Evolutionary conservation across 2,888 invertebrate species (phyloP).

Genomic region (Agrypnus murinus): DNA sequence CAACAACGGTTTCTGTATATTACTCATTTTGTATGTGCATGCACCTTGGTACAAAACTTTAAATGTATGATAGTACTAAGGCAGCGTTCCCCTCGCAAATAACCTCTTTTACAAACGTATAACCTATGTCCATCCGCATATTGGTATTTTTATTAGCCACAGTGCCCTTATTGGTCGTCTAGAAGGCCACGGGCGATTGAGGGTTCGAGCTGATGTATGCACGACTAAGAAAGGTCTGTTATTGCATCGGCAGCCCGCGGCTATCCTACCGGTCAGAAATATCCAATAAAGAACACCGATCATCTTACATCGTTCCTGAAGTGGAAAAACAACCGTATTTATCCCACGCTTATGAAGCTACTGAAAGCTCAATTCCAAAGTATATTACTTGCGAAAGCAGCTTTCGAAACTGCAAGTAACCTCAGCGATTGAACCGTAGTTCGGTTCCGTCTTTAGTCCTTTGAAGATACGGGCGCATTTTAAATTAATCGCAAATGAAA

Average conservation of each 20-base stretch:
- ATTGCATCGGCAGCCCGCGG: slow-evolving; percentile 65
- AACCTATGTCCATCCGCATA: slow-evolving; percentile 67
- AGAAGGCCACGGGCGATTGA: slow-evolving; percentile 60
- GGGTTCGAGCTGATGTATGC: slow-evolving; percentile 65
- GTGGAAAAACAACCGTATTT: slow-evolving; percentile 70
- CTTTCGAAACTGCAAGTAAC: slow-evolving; percentile 45
- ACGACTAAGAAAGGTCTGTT: slow-evolving; percentile 65
- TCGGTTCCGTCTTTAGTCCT: slow-evolving; percentile 44
- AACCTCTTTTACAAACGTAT: slow-evolving; percentile 62
- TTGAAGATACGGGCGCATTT: slow-evolving; percentile 63
- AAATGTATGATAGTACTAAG: slow-evolving; percentile 7
- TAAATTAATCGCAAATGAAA: slow-evolving; percentile 69
- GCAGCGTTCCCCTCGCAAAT: slow-evolving; percentile 45
- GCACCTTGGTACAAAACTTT: slow-evolving; percentile 19
- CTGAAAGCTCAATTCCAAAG: slow-evolving; percentile 49
- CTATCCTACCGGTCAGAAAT: slow-evolving; percentile 66
- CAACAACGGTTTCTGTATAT: not conserved
- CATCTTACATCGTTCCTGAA: slow-evolving; percentile 65
- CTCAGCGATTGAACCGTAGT: slow-evolving; percentile 25
- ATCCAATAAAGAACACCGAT: slow-evolving; percentile 69
- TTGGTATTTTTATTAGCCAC: slow-evolving; percentile 64
- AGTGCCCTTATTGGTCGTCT: slow-evolving; percentile 63
- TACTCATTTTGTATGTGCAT: slow-evolving; percentile 3
- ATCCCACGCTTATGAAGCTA: slow-evolving; percentile 65
- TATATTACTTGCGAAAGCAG: slow-evolving; percentile 46